Evolutionary conservation across 1,140 invertebrate genomes (phyloP), one percentile per base, ranked within the genome.

Genomic region (Drosophila melanica): DNA sequence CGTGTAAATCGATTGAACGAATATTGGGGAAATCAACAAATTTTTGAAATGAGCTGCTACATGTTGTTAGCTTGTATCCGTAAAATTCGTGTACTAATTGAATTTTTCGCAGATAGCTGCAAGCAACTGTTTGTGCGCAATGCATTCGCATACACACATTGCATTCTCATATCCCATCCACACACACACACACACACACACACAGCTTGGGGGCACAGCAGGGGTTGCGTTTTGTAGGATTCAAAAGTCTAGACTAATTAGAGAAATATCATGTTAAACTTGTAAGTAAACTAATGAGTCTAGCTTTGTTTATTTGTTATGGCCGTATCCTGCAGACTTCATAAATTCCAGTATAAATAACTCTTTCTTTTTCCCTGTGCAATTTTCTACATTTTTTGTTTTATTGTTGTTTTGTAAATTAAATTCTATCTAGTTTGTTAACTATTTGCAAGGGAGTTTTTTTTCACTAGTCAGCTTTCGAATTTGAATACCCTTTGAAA

Each of bases 91-190:
- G 50, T n/a, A 45, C 53, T 66, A 72, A 72, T 66, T 66, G 69
- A 66, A 72, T 66, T 53, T 72, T 66, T 53, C n/a, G 68, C 51
- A 42, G 39, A 62, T 54, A 16, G 60, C 51, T 51, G 30, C 45
- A 20, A 45, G 51, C 62, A 10, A 27, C 33, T 41, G 41, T 41
- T 12, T 45, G 9, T 45, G 44, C 47, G 7, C 33, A 51, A 20
- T 50, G 37, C 35, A 14, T 27, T 62, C 2, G 47, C 3, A 10
- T 9, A 35, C 8, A 35, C 12, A 14, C 12, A 8, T 2, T 54
- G 51, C 6, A 16, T 7, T 16, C 10, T 14, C 39, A 27, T 16
- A 62, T 18, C 8, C 58, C 10, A n/a, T 7, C 3, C 39, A 18
- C 42, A 33, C 2, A 42, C 37, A n/a, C 14, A 3, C 14, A 57